A percentile compares a stretch with the other conserved stretches of the same genome.
phyloP scores from a whole-genome alignment of 2,888 invertebrate genomes.

The Timandra comae region DNA sequence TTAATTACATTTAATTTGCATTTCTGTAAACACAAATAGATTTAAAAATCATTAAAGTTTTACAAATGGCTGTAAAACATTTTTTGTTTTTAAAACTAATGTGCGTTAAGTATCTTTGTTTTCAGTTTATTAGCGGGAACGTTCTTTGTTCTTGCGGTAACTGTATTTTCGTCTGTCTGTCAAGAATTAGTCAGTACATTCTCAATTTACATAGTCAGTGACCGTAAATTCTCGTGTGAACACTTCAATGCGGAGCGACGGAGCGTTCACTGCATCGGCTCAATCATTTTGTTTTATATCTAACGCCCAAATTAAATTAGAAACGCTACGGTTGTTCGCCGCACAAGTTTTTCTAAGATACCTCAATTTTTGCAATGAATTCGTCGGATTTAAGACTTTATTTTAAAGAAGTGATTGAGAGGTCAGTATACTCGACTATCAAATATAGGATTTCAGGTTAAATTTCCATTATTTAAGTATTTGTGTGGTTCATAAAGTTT shows the following conservation, averaged over 20 bases:
- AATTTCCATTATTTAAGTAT: too few relatives aligned
- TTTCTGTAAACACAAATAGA: slow-evolving; percentile 9
- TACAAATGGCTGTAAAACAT: slow-evolving; percentile 23
- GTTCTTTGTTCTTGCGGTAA: slow-evolving; percentile 37
- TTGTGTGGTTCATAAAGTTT: too few relatives aligned
- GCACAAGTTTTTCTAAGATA: slow-evolving; percentile 7
- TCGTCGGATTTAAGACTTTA: background rate
- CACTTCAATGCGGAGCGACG: slow-evolving; percentile 37
- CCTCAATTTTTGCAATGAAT: background rate
- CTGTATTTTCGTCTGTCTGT: slow-evolving; percentile 43
- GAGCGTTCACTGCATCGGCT: slow-evolving; percentile 42
- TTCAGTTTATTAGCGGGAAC: slow-evolving; percentile 22
- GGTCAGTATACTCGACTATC: too few relatives aligned
- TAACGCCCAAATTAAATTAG: slow-evolving; percentile 63
- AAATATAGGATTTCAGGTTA: too few relatives aligned
- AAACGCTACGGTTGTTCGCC: slow-evolving; percentile 34
- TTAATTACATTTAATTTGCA: slow-evolving; percentile 18
- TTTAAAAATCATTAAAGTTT: slow-evolving; percentile 32
- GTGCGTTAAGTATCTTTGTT: slow-evolving; percentile 10
- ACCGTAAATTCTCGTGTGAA: slow-evolving; percentile 75
- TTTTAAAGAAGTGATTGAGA: slow-evolving; percentile 5
- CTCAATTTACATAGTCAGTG: slow-evolving; percentile 69
- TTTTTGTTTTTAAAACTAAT: slow-evolving; percentile 16
- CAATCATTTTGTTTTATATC: slow-evolving; percentile 43
- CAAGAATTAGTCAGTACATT: slow-evolving; percentile 51